Evolutionary conservation across 1,140 invertebrate species (phyloP), one percentile per base, ranked within the genome.

Genomic region (Lutraria rhynchaena): DNA sequence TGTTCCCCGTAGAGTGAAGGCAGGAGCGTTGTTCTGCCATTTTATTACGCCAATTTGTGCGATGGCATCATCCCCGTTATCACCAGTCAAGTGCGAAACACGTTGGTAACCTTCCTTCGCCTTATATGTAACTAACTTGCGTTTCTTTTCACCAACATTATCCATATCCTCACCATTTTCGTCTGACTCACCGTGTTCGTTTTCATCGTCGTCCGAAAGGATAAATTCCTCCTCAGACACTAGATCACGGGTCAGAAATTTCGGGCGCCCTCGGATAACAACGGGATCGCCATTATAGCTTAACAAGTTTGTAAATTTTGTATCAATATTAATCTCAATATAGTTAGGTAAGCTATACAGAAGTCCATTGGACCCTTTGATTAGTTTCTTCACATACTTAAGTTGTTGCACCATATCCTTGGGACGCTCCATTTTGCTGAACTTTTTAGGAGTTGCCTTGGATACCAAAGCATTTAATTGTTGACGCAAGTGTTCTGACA

Each of bases 21-120:
- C n/a, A 15, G 76, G 76, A 5, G 41, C 53, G 27, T 80, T 80
- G 35, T 80, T 80, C 17, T 80, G 27, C 76, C 76, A 80, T 55
- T 70, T 69, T 9, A 80, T 11, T 17, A 80, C 65, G 22, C 65
- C 65, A 0, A 46, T 60, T 31, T 41, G 33, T n/a, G 27, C 22
- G 24, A 29, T 22, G 29, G 51, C 33, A 41, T 74, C 71, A 29
- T 61, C 73, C n/a, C 19, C 37, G 4, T 2, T 22, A 24, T 74
- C 71, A 27, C 33, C 3, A 22, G 11, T 5, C 15, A n/a, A 55
- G 11, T 41, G 22, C n/a, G 53, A 33, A 27, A 9, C 22, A 2
- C 7, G 22, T 31, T 74, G 58, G 19, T 37, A 41, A 1, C 19
- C 2, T 57, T 71, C 29, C 31, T 3, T 51, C 7, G 49, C 33